Base-by-base conservation (phyloP, 2,888 invertebrate species). In the Tipula helvola region DNA sequence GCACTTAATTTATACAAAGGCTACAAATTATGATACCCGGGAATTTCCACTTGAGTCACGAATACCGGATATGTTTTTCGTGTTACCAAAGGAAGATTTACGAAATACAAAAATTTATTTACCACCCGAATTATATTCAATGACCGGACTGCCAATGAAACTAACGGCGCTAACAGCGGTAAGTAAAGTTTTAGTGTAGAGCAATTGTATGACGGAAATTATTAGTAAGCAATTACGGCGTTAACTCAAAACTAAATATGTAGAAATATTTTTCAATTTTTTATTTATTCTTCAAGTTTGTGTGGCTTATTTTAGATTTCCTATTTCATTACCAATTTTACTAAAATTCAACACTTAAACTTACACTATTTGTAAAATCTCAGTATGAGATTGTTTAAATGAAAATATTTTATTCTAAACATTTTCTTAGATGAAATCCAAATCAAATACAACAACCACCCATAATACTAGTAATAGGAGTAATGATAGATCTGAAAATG, bases 1-100 rank as follows among this genome's bases (percentile, higher is more conserved):
- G 93, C 96, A 97, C 86, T 93, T 99, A 89, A 95, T 99, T 89
- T 94, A 96, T 92, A 94, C 96, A 87, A 97, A 97, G 90, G 96
- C 97, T 86, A 94, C 95, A 87, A 96, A 95, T 90, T 97, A 97
- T 92, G 97, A 98, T 90, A 93, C 97, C 92, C 97, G 97, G 91
- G 97, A 98, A 90, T 96, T 96, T 91, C 96, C 97, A 7, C 94
- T 96, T 83, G 96, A 97, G 91, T 95, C 96, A 87, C 93, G 96
- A 90, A 95, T 98, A 90, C 97, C 98, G 88, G 95, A 96, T 86
- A 97, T 97, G 96, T 97, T 97, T 93, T 97, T 97, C 92, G 94
- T 95, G 89, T 94, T 95, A 88, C 95, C 96, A 90, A 93, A 93
- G 1, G 94, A 95, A 71, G 92, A 92, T 90, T 95, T 96, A 90